Evolutionary conservation across 2,888 invertebrate genomes (phyloP).

Genomic region (Conchocele bisecta): DNA sequence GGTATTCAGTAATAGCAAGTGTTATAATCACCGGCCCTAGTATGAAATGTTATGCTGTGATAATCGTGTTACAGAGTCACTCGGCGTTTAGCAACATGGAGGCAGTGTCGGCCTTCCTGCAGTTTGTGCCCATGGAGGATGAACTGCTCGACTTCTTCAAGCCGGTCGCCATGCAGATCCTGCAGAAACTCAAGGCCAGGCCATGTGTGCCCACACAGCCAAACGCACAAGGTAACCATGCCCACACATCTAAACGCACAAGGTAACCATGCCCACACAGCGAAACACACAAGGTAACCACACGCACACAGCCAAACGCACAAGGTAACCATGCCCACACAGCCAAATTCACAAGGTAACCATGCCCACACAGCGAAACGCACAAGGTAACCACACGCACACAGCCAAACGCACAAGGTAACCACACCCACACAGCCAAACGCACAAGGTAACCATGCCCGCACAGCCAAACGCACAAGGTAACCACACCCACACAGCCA

Average conservation of each 20-base stretch:
- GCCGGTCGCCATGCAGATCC: constrained; percentile 78
- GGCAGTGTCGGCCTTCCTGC: constrained; percentile 76
- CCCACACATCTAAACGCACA: too few relatives aligned
- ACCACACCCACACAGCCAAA: not conserved
- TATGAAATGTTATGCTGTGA: too few relatives aligned
- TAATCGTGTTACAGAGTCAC: constrained; percentile 61
- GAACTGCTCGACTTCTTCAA: constrained; percentile 81
- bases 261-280: too few relatives aligned
- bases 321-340: constrained; percentile 56
- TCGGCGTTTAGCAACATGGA: constrained; percentile 69
- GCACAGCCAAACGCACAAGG: too few relatives aligned
- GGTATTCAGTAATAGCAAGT: too few relatives aligned
- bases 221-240: constrained; percentile 63
- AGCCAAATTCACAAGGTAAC: too few relatives aligned
- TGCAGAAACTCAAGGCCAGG: constrained; percentile 74
- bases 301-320: constrained; percentile 73
- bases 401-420: constrained; percentile 70
- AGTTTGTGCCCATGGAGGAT: constrained; percentile 81
- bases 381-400: too few relatives aligned
- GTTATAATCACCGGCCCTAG: too few relatives aligned
- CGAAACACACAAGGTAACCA: too few relatives aligned
- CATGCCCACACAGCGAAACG: too few relatives aligned
- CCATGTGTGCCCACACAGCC: constrained; percentile 79
- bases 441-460: too few relatives aligned
- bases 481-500: constrained; percentile 75